These are phyloP conservation scores for Morpho deidamia DNA, from an alignment of 2,888 invertebrate genomes.

Conservation along the genomic window DNA sequence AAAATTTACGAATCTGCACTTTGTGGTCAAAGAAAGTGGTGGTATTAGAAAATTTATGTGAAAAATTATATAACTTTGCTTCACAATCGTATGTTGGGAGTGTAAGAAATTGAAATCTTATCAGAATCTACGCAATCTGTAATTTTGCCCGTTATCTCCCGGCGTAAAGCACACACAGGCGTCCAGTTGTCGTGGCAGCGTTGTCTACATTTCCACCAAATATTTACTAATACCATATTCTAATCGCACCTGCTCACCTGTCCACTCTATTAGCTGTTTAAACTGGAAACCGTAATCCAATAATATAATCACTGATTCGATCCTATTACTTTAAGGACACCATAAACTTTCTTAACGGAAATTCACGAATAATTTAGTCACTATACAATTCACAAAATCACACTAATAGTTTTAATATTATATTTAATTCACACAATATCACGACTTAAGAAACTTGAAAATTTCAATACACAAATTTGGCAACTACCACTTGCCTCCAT, in stretches of 20 bases:
- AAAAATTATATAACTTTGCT: constrained; percentile 11
- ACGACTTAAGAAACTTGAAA: constrained; percentile 59
- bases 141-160: constrained; percentile 68
- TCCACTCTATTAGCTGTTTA: constrained; percentile 54
- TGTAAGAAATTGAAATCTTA: constrained; percentile 40
- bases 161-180: constrained; percentile 42
- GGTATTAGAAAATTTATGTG: not conserved
- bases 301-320: constrained; percentile 62
- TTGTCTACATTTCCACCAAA: constrained; percentile 6
- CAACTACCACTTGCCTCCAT: constrained; percentile 52
- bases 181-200: constrained; percentile 54
- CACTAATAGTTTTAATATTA: constrained; percentile 45
- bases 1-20: constrained; percentile 31
- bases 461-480: constrained; percentile 62
- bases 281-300: constrained; percentile 72
- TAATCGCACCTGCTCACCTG: constrained; percentile 50
- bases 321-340: constrained; percentile 70
- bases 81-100: constrained; percentile 1
- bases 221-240: constrained; percentile 14
- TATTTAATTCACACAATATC: constrained; percentile 48
- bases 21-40: not conserved
- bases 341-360: constrained; percentile 63
- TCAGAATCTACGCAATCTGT: constrained; percentile 66
- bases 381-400: constrained; percentile 50
- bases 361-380: constrained; percentile 56